These are phyloP conservation scores for Syrphus vitripennis DNA, from an alignment of 2,888 invertebrate species.

Conservation along the genomic window DNA sequence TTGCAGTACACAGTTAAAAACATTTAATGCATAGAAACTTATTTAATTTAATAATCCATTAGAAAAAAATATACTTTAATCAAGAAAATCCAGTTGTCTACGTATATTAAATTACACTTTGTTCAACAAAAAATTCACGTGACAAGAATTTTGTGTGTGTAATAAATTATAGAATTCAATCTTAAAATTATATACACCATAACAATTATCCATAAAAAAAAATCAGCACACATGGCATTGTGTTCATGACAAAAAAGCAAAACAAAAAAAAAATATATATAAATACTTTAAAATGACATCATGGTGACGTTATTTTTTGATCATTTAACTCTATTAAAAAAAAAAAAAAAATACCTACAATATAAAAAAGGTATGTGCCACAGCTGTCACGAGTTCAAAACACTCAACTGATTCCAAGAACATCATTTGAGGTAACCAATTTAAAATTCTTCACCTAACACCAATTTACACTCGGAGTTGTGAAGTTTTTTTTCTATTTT, in stretches of 20 bases:
- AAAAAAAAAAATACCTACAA: neutral
- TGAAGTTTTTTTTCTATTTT: neutral
- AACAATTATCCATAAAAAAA: neutral
- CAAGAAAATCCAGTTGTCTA: neutral
- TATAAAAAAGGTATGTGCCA: neutral
- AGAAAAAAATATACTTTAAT: neutral
- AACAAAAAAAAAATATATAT: neutral
- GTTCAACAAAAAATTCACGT: neutral
- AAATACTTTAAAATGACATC: neutral
- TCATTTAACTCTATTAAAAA: neutral
- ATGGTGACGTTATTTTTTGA: neutral
- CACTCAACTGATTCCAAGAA: neutral
- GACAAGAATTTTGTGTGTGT: neutral
- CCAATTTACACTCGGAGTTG: neutral
- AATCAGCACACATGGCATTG: neutral
- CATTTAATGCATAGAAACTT: too few species aligned
- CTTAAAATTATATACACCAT: neutral
- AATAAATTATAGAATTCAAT: neutral
- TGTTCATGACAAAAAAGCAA: neutral
- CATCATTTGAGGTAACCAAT: neutral
- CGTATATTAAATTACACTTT: neutral
- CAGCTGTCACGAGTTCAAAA: slow-evolving; percentile 1
- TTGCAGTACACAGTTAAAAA: too few species aligned
- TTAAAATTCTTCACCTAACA: neutral
- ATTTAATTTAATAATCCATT: too few species aligned